Percentiles rank a stretch among this genome's conserved stretches.
These are phyloP conservation scores for Drosophila leonis DNA, from an alignment of 2,888 invertebrate species.

Conservation along the genomic window DNA sequence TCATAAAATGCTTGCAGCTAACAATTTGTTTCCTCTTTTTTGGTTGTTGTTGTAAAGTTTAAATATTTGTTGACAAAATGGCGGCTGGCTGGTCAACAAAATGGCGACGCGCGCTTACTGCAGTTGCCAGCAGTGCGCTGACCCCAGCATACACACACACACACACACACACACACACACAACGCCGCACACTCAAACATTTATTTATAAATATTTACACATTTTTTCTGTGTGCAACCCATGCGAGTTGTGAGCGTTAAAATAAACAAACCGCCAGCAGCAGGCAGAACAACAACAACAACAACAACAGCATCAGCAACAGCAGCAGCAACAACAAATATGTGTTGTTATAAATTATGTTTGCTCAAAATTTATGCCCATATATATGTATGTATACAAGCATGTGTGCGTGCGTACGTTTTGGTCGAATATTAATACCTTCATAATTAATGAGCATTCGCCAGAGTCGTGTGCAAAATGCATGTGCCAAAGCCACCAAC, in stretches of 20 bases:
- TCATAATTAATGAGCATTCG: conserved; percentile 80
- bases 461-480: conserved; percentile 70
- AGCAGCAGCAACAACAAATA: conserved; percentile 42
- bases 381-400: conserved; percentile 11
- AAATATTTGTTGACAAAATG: conserved; percentile 47
- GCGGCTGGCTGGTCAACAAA: conserved; percentile 54
- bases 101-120: conserved; percentile 52
- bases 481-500: conserved; percentile 68
- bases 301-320: conserved; percentile 35
- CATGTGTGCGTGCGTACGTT: conserved; percentile 42
- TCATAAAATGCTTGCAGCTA: background rate
- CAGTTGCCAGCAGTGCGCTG: conserved; percentile 55
- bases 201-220: conserved; percentile 66
- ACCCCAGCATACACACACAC: conserved; percentile 45
- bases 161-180: conserved; percentile 7
- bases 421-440: conserved; percentile 79
- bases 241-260: conserved; percentile 58
- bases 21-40: background rate
- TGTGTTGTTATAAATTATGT: conserved; percentile 77
- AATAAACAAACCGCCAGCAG: conserved; percentile 61
- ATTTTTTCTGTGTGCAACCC: conserved; percentile 34
- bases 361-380: conserved; percentile 74
- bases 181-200: conserved; percentile 36
- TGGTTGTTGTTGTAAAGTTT: background rate
- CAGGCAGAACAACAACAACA: conserved; percentile 45